Conservation (phyloP, 2,113 vertebrate species). For the Heterotis niloticus region DNA sequence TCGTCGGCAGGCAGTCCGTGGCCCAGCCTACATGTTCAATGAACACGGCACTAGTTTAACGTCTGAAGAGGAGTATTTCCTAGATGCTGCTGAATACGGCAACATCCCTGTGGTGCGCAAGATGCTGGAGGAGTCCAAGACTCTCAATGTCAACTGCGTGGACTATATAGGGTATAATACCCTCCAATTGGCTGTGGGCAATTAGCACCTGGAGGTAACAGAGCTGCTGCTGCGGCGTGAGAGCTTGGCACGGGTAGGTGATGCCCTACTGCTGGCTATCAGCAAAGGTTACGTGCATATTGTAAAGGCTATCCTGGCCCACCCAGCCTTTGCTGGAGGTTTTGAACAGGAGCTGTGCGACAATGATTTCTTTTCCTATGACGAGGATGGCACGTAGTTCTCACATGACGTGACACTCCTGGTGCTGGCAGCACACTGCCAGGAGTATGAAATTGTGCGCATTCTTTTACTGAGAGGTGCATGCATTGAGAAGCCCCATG, state of each 20-base stretch:
- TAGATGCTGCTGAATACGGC: conserved; percentile 92
- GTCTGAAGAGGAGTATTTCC: conserved; percentile 84
- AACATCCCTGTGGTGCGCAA: conserved; percentile 95
- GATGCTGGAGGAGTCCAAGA: conserved; percentile 95
- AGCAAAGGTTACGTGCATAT: conserved; percentile 95
- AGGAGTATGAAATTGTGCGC: conserved; percentile 95
- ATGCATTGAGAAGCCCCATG: conserved; percentile 88
- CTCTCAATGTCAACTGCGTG: conserved; percentile 91
- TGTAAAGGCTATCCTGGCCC: conserved; percentile 88
- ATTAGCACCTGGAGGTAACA: conserved; percentile 91
- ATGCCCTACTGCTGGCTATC: conserved; percentile 86
- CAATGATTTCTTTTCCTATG: conserved; percentile 91
- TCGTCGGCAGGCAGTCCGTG: conserved; percentile 87
- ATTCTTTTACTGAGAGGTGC: conserved; percentile 87
- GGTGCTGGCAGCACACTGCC: conserved; percentile 91
- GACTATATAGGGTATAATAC: conserved; percentile 98
- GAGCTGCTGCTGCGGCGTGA: conserved; percentile 93
- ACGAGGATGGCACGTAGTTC: conserved; percentile 92
- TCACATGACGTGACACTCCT: conserved; percentile 91
- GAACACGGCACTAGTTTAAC: conserved; percentile 89
- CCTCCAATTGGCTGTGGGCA: conserved; percentile 87
- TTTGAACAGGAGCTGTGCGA: conserved; percentile 88
- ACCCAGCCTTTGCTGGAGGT: conserved; percentile 83
- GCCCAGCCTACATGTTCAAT: conserved; percentile 97
- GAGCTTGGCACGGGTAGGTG: conserved; percentile 84